These are phyloP conservation scores for Polyommatus icarus DNA, from an alignment of 2,888 invertebrate species.

Conservation along the genomic window DNA sequence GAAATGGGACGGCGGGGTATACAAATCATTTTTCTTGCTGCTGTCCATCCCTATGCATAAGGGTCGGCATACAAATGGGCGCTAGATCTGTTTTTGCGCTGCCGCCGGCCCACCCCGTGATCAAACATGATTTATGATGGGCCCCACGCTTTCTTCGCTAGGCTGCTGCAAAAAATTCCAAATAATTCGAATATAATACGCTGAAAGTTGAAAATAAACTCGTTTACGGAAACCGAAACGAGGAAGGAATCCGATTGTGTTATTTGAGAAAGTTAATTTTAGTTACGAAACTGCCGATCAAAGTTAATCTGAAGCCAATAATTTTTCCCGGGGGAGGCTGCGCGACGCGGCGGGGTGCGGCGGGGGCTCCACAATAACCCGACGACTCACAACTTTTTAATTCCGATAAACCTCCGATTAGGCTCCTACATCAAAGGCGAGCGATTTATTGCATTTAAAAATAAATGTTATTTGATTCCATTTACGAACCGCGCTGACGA, in stretches of 20 bases:
- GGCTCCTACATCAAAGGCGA: not conserved
- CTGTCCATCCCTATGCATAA: slow-evolving; percentile 29
- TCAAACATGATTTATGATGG: slow-evolving; percentile 18
- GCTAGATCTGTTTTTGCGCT: slow-evolving; percentile 23
- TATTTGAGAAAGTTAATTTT: not conserved
- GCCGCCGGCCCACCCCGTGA: not conserved
- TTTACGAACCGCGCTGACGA: not conserved
- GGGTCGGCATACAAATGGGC: slow-evolving; percentile 24
- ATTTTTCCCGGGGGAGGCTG: not conserved
- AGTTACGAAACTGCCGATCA: slow-evolving; percentile 1
- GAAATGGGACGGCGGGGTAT: slow-evolving; percentile 22
- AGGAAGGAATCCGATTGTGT: not conserved
- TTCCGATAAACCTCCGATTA: not conserved
- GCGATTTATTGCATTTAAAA: not conserved
- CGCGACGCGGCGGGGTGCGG: not conserved
- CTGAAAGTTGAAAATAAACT: slow-evolving; percentile 1
- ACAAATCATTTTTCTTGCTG: slow-evolving; percentile 24
- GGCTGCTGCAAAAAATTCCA: not conserved
- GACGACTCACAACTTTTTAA: slow-evolving; percentile 4
- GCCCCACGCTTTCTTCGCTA: not conserved
- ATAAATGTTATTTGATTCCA: not conserved
- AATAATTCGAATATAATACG: not conserved
- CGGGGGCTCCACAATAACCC: not conserved
- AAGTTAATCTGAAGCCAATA: not conserved
- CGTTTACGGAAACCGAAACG: not conserved